Percentiles rank a stretch among this genome's conserved stretches.
These are phyloP conservation scores for Troilus luridus DNA, from an alignment of 2,888 invertebrate genomes.

Conservation along the genomic window DNA sequence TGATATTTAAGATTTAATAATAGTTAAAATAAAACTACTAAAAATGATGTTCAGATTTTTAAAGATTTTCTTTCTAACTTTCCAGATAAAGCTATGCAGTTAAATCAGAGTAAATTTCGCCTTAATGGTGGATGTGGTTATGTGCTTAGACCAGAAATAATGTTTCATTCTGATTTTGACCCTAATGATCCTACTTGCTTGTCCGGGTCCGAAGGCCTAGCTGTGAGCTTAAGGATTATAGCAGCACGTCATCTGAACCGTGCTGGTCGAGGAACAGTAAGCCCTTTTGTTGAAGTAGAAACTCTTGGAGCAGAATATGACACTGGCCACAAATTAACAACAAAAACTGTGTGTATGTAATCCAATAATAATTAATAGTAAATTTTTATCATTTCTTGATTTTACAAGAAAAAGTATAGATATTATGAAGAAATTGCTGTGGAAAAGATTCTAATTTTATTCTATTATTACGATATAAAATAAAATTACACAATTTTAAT, in stretches of 20 bases:
- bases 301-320: slow-evolving; percentile 91
- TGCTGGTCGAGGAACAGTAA: slow-evolving; percentile 83
- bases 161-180: slow-evolving; percentile 85
- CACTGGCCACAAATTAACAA: slow-evolving; percentile 84
- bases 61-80: background rate
- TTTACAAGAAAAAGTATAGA: background rate
- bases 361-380: background rate
- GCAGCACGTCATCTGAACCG: slow-evolving; percentile 91
- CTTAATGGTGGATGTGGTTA: slow-evolving; percentile 96
- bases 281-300: slow-evolving; percentile 94
- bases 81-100: slow-evolving; percentile 94
- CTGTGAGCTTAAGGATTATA: slow-evolving; percentile 82
- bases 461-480: background rate
- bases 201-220: slow-evolving; percentile 75
- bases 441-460: background rate
- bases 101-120: slow-evolving; percentile 93
- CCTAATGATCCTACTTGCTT: slow-evolving; percentile 80
- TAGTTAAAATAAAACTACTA: background rate
- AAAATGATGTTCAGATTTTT: background rate
- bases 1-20: background rate
- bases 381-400: background rate
- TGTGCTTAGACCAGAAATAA: slow-evolving; percentile 90
- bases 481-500: no score
- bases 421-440: background rate
- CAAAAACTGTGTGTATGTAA: slow-evolving; percentile 85